These are phyloP conservation scores for Anaspis maculata DNA, from an alignment of 2,888 invertebrate species.

Conservation along the genomic window DNA sequence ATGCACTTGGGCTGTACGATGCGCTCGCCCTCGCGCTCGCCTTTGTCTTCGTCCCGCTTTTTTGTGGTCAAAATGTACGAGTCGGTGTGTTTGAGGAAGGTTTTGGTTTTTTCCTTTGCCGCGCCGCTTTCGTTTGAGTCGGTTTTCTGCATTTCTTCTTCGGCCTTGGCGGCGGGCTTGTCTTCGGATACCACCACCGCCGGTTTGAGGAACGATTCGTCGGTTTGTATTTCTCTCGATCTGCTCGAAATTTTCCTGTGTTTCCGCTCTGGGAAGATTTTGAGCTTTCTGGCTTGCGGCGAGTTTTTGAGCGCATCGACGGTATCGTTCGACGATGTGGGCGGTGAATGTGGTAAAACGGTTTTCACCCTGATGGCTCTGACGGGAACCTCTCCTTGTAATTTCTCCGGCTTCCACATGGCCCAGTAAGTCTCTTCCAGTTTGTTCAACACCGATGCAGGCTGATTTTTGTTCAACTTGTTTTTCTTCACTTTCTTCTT, in stretches of 20 bases:
- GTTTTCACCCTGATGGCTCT: slow-evolving; percentile 7
- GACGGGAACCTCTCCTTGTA: slow-evolving; percentile 4
- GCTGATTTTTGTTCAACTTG: slow-evolving; percentile 10
- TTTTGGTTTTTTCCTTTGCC: slow-evolving; percentile 7
- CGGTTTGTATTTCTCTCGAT: slow-evolving; percentile 22
- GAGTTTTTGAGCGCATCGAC: neutral
- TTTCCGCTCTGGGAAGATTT: neutral
- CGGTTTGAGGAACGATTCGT: slow-evolving; percentile 3
- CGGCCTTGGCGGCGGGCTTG: too few relatives aligned
- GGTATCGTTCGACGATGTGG: too few relatives aligned
- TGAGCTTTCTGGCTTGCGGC: neutral
- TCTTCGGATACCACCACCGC: neutral
- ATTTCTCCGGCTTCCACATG: slow-evolving; percentile 34
- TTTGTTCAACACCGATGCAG: slow-evolving; percentile 24
- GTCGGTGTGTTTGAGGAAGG: slow-evolving; percentile 29
- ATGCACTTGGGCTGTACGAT: slow-evolving; percentile 32
- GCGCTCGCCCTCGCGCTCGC: slow-evolving; percentile 22
- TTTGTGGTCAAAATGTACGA: slow-evolving; percentile 30
- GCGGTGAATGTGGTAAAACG: neutral
- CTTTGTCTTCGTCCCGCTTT: slow-evolving; percentile 21
- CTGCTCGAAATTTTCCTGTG: slow-evolving; percentile 11
- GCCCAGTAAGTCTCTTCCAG: slow-evolving; percentile 40
- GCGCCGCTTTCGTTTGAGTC: slow-evolving; percentile 6
- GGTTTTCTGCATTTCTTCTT: slow-evolving; percentile 4
- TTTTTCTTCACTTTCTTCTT: slow-evolving; percentile 1